Conservation (phyloP, 2,797 vertebrate species). For the Chiroxiphia lanceolata region DNA sequence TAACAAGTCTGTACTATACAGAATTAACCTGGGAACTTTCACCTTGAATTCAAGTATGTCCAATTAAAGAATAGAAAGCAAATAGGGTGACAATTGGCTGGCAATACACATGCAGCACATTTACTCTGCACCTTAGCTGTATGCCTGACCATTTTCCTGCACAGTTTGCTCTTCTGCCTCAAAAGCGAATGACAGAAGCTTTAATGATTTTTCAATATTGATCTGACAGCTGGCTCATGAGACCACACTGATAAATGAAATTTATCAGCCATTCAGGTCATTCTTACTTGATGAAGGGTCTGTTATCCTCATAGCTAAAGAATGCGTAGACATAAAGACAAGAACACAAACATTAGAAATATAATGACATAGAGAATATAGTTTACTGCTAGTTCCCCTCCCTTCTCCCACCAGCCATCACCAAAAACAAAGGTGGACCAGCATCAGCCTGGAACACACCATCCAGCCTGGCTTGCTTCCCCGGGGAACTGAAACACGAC, state of each 20-base stretch:
- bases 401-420: constrained; percentile 41
- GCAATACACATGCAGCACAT: constrained; percentile 59
- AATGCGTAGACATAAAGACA: constrained; percentile 82
- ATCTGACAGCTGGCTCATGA: constrained; percentile 80
- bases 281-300: constrained; percentile 98
- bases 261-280: constrained; percentile 83
- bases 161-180: constrained; percentile 86
- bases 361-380: constrained; percentile 67
- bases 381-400: constrained; percentile 26
- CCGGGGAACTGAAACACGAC: background rate
- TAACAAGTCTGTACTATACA: constrained; percentile 70
- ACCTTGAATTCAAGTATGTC: constrained; percentile 18
- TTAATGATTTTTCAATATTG: constrained; percentile 78
- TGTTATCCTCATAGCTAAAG: constrained; percentile 95
- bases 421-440: background rate
- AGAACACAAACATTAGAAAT: constrained; percentile 85
- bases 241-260: constrained; percentile 83
- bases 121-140: constrained; percentile 62
- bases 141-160: constrained; percentile 69
- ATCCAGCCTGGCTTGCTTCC: constrained; percentile 30
- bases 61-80: constrained; percentile 61
- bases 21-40: background rate
- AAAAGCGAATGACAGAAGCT: constrained; percentile 81
- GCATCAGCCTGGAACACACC: background rate
- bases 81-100: background rate